Percentiles rank a stretch among this genome's conserved stretches.
These are phyloP conservation scores for Manis javanica DNA, from an alignment of 2,797 vertebrate genomes.

Conservation along the genomic window DNA sequence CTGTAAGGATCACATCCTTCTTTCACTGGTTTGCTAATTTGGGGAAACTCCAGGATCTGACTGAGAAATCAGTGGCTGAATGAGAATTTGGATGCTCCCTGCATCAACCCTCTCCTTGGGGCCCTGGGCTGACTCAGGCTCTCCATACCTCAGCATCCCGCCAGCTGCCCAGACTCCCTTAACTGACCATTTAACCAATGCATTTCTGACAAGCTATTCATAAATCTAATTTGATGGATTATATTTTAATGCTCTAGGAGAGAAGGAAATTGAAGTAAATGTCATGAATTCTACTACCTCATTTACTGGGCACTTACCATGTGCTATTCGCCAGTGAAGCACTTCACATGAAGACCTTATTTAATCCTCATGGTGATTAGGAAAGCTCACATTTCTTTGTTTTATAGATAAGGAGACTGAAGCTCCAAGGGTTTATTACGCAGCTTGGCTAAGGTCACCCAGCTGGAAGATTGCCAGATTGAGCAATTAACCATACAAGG, in stretches of 20 bases:
- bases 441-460: constrained; percentile 4
- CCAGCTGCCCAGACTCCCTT: neutral
- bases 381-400: constrained; percentile 4
- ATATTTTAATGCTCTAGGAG: constrained; percentile 31
- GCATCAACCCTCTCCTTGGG: neutral
- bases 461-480: constrained; percentile 14
- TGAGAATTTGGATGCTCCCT: neutral
- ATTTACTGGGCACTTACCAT: neutral
- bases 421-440: neutral
- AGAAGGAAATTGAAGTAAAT: constrained; percentile 49
- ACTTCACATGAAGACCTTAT: neutral
- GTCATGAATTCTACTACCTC: neutral
- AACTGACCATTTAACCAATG: neutral
- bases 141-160: neutral
- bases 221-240: constrained; percentile 50
- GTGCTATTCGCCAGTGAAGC: neutral
- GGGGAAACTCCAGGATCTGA: neutral
- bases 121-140: neutral
- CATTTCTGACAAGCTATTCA: neutral
- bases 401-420: constrained; percentile 25
- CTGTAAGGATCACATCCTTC: constrained; percentile 2
- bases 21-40: neutral
- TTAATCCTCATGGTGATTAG: constrained; percentile 3
- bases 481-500: neutral
- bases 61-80: neutral